These are phyloP conservation scores for Uria aalge DNA, from an alignment of 2,113 vertebrate species.

Conservation along the genomic window DNA sequence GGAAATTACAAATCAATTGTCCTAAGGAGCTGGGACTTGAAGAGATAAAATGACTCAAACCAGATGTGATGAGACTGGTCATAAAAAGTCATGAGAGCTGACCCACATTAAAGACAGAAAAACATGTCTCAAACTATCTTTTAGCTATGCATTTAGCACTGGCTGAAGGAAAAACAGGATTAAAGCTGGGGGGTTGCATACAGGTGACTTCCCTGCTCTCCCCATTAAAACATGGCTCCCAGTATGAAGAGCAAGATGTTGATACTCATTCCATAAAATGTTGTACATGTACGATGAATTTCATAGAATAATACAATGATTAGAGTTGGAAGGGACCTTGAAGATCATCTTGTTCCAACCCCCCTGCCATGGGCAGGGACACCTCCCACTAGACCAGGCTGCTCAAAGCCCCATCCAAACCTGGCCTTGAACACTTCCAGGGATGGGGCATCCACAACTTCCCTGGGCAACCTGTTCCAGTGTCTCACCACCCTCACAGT, in stretches of 20 bases:
- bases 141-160: neutral
- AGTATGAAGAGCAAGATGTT: neutral
- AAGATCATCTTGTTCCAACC: neutral
- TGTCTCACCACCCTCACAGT: neutral
- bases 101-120: neutral
- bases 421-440: neutral
- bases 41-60: neutral
- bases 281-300: fast-evolving
- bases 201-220: neutral
- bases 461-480: neutral
- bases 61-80: neutral
- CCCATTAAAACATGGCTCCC: neutral
- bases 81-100: neutral
- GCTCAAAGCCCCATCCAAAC: neutral
- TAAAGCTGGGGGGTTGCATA: neutral
- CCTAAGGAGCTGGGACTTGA: neutral
- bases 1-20: neutral
- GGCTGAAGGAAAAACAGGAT: neutral
- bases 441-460: neutral
- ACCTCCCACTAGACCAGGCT: neutral
- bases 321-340: neutral
- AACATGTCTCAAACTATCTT: neutral
- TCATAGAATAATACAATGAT: neutral
- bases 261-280: neutral
- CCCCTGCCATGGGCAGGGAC: neutral